Evolutionary conservation across 2,797 vertebrate genomes (phyloP).

Genomic region (Setipinna tenuifilis): DNA sequence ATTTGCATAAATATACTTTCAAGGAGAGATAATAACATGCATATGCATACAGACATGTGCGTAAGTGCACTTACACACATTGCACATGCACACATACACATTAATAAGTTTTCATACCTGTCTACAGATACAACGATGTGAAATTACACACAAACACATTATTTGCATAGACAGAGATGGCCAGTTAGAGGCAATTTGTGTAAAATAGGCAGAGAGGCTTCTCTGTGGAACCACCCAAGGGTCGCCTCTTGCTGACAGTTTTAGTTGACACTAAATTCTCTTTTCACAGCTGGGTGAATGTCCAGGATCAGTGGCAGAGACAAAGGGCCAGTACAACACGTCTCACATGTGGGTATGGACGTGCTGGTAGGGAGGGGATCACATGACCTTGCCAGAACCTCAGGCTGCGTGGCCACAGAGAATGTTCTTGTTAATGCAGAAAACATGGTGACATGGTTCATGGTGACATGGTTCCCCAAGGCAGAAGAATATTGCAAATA

Average conservation of each 20-base stretch:
- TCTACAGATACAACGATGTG: not conserved
- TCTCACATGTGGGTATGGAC: not conserved
- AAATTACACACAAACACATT: not conserved
- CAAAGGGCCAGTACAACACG: not conserved
- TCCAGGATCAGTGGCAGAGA: not conserved
- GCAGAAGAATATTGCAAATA: not conserved
- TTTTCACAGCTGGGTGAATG: not conserved
- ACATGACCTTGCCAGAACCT: slow-evolving; percentile 1
- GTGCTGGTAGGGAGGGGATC: not conserved
- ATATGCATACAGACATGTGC: not conserved
- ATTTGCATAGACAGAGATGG: not conserved
- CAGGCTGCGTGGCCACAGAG: not conserved
- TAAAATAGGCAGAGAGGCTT: not conserved
- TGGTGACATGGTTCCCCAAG: not conserved
- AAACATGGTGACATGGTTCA: not conserved
- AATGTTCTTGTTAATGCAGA: not conserved
- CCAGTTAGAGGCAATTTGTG: not conserved
- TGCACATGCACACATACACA: not conserved
- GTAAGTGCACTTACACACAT: not conserved
- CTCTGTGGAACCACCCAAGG: not conserved
- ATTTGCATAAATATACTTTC: not conserved
- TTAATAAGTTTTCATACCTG: no score
- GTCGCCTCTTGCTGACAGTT: not conserved
- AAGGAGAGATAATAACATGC: not conserved
- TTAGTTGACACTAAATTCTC: not conserved